Evolutionary conservation across 23 tunicate species (phyloP).

Genomic region (Aplidium turbinatum): DNA sequence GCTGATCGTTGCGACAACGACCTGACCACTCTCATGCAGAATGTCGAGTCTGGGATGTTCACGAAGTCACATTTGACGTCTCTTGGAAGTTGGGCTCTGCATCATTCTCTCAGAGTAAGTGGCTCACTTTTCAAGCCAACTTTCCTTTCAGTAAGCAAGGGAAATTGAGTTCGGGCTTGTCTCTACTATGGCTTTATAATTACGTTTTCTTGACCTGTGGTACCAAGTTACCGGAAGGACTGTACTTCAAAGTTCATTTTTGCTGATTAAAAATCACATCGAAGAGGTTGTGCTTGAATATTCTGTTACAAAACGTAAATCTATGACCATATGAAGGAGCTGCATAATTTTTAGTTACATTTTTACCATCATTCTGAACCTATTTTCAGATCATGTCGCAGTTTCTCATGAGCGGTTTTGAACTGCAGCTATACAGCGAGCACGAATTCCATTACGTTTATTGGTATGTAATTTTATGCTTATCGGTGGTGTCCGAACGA

Average conservation of each 20-base stretch:
- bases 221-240: no score
- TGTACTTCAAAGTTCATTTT: no score
- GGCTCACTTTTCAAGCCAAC: background rate
- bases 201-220: background rate
- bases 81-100: constrained; percentile 76
- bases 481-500: no score
- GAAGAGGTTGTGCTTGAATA: no score
- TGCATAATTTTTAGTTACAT: no score
- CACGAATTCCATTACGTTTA: constrained; percentile 91
- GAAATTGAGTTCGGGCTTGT: no score
- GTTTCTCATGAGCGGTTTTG: constrained; percentile 81
- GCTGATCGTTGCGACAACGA: constrained; percentile 81
- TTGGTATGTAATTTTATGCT: constrained; percentile 65
- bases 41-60: constrained; percentile 25
- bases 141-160: no score
- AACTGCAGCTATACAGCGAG: constrained; percentile 81
- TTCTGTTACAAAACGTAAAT: no score
- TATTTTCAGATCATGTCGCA: constrained; percentile 71
- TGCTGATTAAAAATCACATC: no score
- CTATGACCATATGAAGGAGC: no score
- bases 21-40: constrained; percentile 51
- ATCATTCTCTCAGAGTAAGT: constrained; percentile 61
- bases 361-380: background rate
- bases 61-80: constrained; percentile 56
- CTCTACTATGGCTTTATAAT: no score